phyloP scores from a whole-genome alignment of 1,140 invertebrate species.

The Wiebesia pumilae region DNA sequence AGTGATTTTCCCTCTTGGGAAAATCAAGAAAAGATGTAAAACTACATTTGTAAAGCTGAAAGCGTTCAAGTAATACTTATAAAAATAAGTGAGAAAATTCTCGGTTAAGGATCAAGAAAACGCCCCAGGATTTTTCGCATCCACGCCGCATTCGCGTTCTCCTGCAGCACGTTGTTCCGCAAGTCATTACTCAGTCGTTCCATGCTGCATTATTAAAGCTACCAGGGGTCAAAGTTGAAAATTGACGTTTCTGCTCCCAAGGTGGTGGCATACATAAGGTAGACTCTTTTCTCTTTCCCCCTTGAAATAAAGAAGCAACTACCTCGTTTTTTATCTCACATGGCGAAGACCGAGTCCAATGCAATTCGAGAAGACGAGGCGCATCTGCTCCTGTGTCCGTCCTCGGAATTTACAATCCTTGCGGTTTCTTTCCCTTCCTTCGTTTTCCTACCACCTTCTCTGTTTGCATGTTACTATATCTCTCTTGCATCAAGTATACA shows the following conservation, averaged over 20 bases:
- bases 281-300: background rate
- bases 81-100: background rate
- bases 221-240: background rate
- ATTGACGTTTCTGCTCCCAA: background rate
- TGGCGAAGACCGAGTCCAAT: constrained; percentile 18
- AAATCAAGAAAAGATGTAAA: too few species aligned
- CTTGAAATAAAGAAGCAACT: too few species aligned
- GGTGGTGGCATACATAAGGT: background rate
- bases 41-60: too few species aligned
- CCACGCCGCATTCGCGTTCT: background rate
- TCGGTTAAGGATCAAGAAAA: background rate
- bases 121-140: background rate
- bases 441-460: background rate
- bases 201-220: constrained; percentile 42
- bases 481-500: too few species aligned
- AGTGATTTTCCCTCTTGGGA: too few species aligned
- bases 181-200: constrained; percentile 42
- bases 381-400: constrained; percentile 36
- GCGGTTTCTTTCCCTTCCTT: constrained; percentile 9
- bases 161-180: background rate
- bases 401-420: constrained; percentile 40
- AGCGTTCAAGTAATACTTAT: background rate
- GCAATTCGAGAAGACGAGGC: constrained; percentile 52
- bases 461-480: too few species aligned
- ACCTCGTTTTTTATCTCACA: background rate